Evolutionary conservation across 1,140 invertebrate genomes (phyloP).

Genomic region (Tetraneura akinire): DNA sequence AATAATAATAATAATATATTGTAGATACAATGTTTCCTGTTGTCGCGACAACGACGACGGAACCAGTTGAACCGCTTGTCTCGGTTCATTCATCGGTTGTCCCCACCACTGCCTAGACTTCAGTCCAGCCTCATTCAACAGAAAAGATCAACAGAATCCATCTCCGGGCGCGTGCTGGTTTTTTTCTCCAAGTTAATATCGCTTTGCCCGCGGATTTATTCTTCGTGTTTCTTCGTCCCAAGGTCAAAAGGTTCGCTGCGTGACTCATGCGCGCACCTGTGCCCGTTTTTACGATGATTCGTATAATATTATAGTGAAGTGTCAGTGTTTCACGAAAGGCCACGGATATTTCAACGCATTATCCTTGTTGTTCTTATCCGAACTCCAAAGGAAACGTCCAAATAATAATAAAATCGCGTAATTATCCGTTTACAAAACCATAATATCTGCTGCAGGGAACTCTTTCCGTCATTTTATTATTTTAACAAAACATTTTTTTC

Average conservation of each 20-base stretch:
- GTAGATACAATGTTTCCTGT: not conserved
- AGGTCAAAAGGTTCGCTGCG: conserved; percentile 4
- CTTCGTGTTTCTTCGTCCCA: not conserved
- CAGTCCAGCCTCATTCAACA: not conserved
- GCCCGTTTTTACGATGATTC: not conserved
- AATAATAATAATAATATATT: no score
- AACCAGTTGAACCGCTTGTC: conserved; percentile 23
- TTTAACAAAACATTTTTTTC: no score
- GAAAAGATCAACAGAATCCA: not conserved
- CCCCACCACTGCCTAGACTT: not conserved
- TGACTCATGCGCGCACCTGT: not conserved
- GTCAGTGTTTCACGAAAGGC: no score
- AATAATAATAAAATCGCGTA: no score
- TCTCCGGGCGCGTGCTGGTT: not conserved
- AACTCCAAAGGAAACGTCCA: no score
- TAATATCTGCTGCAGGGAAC: no score
- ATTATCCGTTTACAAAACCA: no score
- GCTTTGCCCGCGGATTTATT: not conserved
- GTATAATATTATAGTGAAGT: no score
- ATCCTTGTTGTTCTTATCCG: no score
- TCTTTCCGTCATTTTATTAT: no score
- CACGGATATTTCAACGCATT: no score
- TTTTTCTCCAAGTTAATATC: not conserved
- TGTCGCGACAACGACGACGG: not conserved
- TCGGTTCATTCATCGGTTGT: conserved; percentile 25